phyloP scores from a whole-genome alignment of 2,797 vertebrate genomes.

The Brachymystax lenok region DNA sequence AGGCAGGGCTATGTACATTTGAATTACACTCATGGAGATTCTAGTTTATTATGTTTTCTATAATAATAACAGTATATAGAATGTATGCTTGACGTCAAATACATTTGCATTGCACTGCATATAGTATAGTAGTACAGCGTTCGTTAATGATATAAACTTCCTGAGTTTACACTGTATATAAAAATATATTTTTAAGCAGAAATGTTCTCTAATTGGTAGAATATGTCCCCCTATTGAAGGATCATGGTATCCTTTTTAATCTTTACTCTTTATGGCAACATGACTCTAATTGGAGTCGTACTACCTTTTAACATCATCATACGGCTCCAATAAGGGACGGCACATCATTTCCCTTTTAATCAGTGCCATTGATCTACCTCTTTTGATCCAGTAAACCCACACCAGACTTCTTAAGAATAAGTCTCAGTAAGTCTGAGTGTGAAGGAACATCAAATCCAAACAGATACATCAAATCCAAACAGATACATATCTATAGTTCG shows the following conservation, averaged over 20 bases:
- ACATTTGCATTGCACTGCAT: no score
- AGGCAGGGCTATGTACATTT: conserved; percentile 12
- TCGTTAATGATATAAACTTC: no score
- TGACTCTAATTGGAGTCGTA: neutral
- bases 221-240: neutral
- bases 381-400: conserved; percentile 19
- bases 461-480: conserved; percentile 26
- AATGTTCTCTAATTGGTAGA: no score
- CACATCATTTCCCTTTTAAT: neutral
- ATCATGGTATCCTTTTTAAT: no score
- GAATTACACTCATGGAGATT: conserved; percentile 24
- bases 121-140: no score
- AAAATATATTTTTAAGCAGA: no score
- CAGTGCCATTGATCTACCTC: neutral
- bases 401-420: conserved; percentile 1
- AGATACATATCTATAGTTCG: conserved; percentile 15
- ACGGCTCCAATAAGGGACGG: no score
- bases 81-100: neutral
- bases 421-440: neutral
- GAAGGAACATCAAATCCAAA: conserved; percentile 12
- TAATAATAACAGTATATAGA: neutral
- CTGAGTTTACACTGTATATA: no score
- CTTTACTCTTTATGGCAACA: no score
- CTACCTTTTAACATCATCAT: neutral
- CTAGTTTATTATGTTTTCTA: conserved; percentile 20